Evolutionary conservation across 2,113 vertebrate genomes (phyloP).

Genomic region (Smithornis capensis): DNA sequence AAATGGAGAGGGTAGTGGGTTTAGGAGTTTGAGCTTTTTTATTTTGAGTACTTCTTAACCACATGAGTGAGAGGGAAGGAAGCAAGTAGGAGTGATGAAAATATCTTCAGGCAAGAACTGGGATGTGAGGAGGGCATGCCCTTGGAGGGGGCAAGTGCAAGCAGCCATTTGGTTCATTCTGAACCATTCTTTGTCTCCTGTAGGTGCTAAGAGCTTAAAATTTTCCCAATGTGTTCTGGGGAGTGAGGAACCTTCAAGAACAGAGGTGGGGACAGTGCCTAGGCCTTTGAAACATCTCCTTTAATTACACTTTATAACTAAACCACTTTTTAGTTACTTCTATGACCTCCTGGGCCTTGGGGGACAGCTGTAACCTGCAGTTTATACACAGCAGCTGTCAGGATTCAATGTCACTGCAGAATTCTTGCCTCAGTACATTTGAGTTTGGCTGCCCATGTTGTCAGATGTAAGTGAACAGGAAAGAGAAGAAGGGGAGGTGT

Average conservation of each 20-base stretch:
- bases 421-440: not conserved
- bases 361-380: not conserved
- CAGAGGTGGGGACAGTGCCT: not conserved
- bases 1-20: not conserved
- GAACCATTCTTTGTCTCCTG: not conserved
- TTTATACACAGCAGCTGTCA: not conserved
- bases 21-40: not conserved
- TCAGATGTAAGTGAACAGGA: not conserved
- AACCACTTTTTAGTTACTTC: not conserved
- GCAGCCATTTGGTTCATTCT: not conserved
- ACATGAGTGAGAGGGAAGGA: not conserved
- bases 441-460: not conserved
- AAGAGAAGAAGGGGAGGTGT: not conserved
- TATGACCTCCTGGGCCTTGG: not conserved
- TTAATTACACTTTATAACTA: not conserved
- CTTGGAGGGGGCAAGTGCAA: not conserved
- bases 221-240: not conserved
- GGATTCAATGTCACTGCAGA: not conserved
- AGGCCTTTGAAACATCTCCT: not conserved
- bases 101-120: not conserved
- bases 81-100: not conserved
- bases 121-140: not conserved
- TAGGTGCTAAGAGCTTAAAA: not conserved
- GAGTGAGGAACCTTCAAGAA: not conserved
- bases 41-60: not conserved